Evolutionary conservation across 1,140 invertebrate genomes (phyloP), one percentile per base, ranked within the genome.

Genomic region (Ostrea edulis): DNA sequence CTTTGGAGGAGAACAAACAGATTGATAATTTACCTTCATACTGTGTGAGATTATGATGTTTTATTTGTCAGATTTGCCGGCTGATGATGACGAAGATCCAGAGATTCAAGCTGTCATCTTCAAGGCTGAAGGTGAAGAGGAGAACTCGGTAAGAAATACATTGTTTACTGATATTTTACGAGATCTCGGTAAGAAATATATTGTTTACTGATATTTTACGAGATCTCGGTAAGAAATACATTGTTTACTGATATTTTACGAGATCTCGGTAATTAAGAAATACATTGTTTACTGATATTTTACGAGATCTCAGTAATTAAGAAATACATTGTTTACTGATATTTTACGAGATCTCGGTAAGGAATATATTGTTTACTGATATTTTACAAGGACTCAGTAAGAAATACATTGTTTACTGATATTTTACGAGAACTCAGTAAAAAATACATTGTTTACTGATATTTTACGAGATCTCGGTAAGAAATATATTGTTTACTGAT

Each of bases 81-180:
- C 25, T 29, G 68, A 77, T 14, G 58, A 87, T 52, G 86, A 12
- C 8, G 77, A 12, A 35, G 68, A 77, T 77, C 14, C 35, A 11
- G 68, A 77, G 25, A 35, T 77, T 25, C 68, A 77, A 29, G 68
- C 68, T 2, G 68, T 77, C 9, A 77, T 77, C 22, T 77, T 77
- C 68, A 77, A 77, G 17, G 68, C 68, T 0, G 68, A 77, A 22
- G 25, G 25, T 29, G 68, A 77, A 35, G 68, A 77, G 0, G 68
- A 77, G 25, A 77, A 77, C 25, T 77, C 68, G 8, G 68, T 77
- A 71, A 62, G 55, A 8, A n/a, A 62, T 5, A 44, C 17, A n/a
- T 17, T 17, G 55, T 20, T 5, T 62, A 0, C n/a, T 20, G 8
- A 17, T 4, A 58, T 58, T 17, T 17, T 17, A 58, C 3, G 4